A percentile compares a stretch with the other conserved stretches of the same genome.
phyloP scores from a whole-genome alignment of 2,113 vertebrate genomes.

The Edolisoma coerulescens region DNA sequence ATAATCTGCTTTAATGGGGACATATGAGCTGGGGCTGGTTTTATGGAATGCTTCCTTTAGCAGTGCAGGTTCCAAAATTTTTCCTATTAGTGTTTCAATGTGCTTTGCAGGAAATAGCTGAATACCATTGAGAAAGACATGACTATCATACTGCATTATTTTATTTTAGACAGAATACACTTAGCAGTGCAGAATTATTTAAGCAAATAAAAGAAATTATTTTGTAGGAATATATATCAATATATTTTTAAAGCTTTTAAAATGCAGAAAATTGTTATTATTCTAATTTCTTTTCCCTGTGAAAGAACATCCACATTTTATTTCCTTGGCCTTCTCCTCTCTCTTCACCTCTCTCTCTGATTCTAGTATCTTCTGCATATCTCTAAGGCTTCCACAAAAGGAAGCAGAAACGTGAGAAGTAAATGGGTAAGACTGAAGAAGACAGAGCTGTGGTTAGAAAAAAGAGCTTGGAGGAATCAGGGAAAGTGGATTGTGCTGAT shows the following conservation, averaged over 20 bases:
- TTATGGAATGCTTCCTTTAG: neutral
- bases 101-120: neutral
- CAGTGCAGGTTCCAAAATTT: neutral
- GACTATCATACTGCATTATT: neutral
- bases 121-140: neutral
- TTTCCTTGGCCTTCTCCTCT: neutral
- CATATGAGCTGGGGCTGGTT: neutral
- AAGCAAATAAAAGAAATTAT: neutral
- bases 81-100: neutral
- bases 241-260: neutral
- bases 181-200: neutral
- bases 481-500: neutral
- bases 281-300: neutral
- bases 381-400: neutral
- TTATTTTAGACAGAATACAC: neutral
- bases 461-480: neutral
- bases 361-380: neutral
- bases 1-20: neutral
- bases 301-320: neutral
- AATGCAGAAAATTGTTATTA: neutral
- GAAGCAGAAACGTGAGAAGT: neutral
- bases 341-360: neutral
- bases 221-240: neutral
- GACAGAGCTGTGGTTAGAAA: neutral
- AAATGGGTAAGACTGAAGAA: neutral